Base-by-base conservation (phyloP, 1,140 invertebrate genomes). In the Scaptodrosophila lebanonensis region DNA sequence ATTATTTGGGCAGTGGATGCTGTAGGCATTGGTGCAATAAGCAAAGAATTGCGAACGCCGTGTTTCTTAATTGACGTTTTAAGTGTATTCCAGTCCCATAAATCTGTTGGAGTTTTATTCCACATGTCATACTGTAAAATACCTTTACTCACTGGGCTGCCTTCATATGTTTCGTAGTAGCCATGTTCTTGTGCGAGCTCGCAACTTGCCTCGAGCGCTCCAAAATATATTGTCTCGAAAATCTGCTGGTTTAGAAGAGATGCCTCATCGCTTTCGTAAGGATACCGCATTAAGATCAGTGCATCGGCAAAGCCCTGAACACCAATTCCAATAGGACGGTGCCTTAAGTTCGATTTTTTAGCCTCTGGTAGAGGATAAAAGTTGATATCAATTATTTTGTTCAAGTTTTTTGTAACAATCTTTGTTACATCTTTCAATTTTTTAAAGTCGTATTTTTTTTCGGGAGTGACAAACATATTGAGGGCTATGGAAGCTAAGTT, bases 81-180 rank as follows among this genome's bases (percentile, higher is more conserved):
- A 20, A 99, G 88, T 8, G 76, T 87, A 11, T 86, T 72, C 98
- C 98, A 99, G 84, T 99, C 91, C 93, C 96, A 98, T 4, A 97
- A 88, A 75, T 93, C 88, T 29, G 95, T 93, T 8, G 97, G 96
- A n/a, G 90, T 94, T 66, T 89, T 90, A 82, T 93, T 89, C 98
- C 98, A 99, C 98, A 99, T 98, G 69, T 99, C 98, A 86, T 96
- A 97, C 87, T 99, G 98, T 9, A 99, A 88, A 68, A 98, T 95
- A 52, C 98, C 98, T 90, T 98, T 93, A 84, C 97, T 98, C 7
- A 95, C 94, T 12, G 98, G 98, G 63, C 90, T 93, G 6, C 98
- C 97, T 79, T 91, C 84, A 85, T 98, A 99, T 0, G 96, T 96
- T 82, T 95, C 93, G 86, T 99, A 99, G 0, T 93, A 87, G 4